A percentile compares a stretch with the other conserved stretches of the same genome.
These are phyloP conservation scores for Drosophila robusta DNA, from an alignment of 2,888 invertebrate species.

Conservation along the genomic window DNA sequence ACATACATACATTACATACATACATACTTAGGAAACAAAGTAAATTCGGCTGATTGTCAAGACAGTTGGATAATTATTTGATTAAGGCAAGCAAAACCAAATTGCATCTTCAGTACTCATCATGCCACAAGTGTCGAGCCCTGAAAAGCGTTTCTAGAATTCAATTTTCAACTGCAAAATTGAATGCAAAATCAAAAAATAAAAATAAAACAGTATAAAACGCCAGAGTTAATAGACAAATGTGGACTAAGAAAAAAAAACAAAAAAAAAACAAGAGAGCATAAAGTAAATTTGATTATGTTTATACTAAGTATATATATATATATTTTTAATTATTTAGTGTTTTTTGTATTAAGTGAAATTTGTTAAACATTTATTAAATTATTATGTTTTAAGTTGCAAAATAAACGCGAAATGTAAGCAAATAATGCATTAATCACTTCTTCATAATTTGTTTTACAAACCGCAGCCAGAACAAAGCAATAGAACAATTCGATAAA, in stretches of 20 bases:
- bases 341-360: slow-evolving; percentile 81
- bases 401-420: slow-evolving; percentile 79
- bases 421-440: slow-evolving; percentile 50
- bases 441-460: slow-evolving; percentile 24
- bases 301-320: slow-evolving; percentile 78
- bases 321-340: slow-evolving; percentile 78
- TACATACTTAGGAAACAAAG: slow-evolving; percentile 44
- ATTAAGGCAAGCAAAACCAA: slow-evolving; percentile 54
- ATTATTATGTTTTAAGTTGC: slow-evolving; percentile 80
- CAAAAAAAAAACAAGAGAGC: slow-evolving; percentile 27
- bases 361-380: slow-evolving; percentile 82
- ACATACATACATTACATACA: slow-evolving; percentile 22
- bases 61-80: slow-evolving; percentile 24
- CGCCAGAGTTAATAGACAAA: slow-evolving; percentile 60
- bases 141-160: slow-evolving; percentile 36
- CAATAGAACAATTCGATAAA: slow-evolving; percentile 42
- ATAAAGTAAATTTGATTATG: slow-evolving; percentile 76
- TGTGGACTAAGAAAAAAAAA: slow-evolving; percentile 53
- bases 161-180: slow-evolving; percentile 21
- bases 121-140: slow-evolving; percentile 45
- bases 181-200: slow-evolving; percentile 34
- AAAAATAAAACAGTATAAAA: slow-evolving; percentile 53
- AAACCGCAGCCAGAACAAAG: slow-evolving; percentile 25
- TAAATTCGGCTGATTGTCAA: slow-evolving; percentile 29
- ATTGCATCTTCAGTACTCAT: slow-evolving; percentile 53